Percentiles rank a stretch among this genome's conserved stretches.
Evolutionary conservation across 2,797 vertebrate species (phyloP).

Genomic region (Protonibea diacanthus): DNA sequence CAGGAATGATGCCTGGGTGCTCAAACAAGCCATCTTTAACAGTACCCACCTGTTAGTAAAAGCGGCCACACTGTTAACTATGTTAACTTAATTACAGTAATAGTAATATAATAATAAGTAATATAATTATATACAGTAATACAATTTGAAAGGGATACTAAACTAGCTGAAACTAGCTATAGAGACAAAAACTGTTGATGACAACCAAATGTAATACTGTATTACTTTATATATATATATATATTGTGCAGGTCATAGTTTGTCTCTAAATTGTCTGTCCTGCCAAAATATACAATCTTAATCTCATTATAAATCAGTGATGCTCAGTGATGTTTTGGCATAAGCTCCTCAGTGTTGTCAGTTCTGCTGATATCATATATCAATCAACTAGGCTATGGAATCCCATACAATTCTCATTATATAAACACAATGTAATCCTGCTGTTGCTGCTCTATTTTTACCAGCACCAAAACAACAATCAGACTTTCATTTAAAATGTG

Average conservation of each 20-base stretch:
- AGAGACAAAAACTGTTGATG: too few relatives aligned
- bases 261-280: neutral
- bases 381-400: slow-evolving; percentile 21
- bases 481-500: neutral
- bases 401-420: slow-evolving; percentile 11
- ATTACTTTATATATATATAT: too few relatives aligned
- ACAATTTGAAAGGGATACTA: too few relatives aligned
- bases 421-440: slow-evolving; percentile 16
- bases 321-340: slow-evolving; percentile 2
- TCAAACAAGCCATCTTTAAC: too few relatives aligned
- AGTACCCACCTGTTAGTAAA: too few relatives aligned
- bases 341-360: neutral
- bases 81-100: too few relatives aligned
- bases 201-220: too few relatives aligned
- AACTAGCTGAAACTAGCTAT: too few relatives aligned
- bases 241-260: neutral
- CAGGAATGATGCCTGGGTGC: too few relatives aligned
- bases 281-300: neutral
- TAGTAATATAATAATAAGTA: too few relatives aligned
- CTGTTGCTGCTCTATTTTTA: slow-evolving; percentile 12
- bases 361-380: slow-evolving; percentile 29
- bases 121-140: too few relatives aligned
- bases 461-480: slow-evolving; percentile 6
- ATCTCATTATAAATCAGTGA: neutral
- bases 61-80: too few relatives aligned